Evolutionary conservation across 2,888 invertebrate species (phyloP), one percentile per base, ranked within the genome.

Genomic region (Archips xylosteana): DNA sequence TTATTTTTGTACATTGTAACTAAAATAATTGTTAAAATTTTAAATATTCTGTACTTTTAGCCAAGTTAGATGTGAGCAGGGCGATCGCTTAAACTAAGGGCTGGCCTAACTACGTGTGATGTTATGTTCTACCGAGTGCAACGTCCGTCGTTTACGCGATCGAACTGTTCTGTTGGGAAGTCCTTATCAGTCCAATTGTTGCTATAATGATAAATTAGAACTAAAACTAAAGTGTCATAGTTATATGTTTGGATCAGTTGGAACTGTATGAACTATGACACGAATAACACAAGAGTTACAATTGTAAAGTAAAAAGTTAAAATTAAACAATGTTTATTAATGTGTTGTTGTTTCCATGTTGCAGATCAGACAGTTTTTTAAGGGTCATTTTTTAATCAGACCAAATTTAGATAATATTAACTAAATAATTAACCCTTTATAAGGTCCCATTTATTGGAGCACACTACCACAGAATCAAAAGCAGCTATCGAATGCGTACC

Each of bases 101-200:
- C 36, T 34, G 15, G 36, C 54, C 12, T 49, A 39, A 36, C 39
- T 70, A 62, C 23, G 23, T 51, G 69, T 69, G 69, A 62, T 39
- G 60, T 36, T 15, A 39, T n/a, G 10, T 34, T 59, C 10, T 63
- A 39, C 39, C 5, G 49, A 10, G 65, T 39, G 71, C 49, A 5
- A 32, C 13, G 68, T 42, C 49, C 68, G 39, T 51, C 49, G 71
- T 39, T 60, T 60, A 47, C 15, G 42, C 49, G 59, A 23, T 69
- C 63, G 51, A 51, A 39, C 65, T 12, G 49, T 15, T 9, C 51
- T 61, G 49, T 23, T 3, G 54, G 73, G 54, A 69, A 73, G 64
- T 61, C 42, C 51, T 34, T 49, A 45, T 69, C 73, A 74, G 74
- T 74, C 69, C 72, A 49, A 68, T 59, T 64, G 74, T 69, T 74